Percentiles rank a stretch among this genome's conserved stretches.
phyloP scores from a whole-genome alignment of 2,113 vertebrate species.

The Tichodroma muraria region DNA sequence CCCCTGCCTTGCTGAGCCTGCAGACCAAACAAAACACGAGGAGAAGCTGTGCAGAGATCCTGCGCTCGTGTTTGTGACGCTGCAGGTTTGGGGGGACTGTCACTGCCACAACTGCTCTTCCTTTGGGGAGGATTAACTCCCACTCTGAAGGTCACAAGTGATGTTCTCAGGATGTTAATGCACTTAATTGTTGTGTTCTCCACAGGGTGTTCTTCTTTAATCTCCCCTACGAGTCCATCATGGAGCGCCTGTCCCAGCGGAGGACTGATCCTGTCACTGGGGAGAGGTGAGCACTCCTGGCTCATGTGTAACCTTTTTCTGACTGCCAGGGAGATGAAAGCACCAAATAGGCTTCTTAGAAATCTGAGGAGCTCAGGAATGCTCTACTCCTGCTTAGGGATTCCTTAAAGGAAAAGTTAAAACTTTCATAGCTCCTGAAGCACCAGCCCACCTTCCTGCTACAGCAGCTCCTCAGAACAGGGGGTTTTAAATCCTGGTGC shows the following conservation, averaged over 20 bases:
- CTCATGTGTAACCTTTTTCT: not conserved
- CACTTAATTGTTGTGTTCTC: not conserved
- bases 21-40: not conserved
- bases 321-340: constrained; percentile 38
- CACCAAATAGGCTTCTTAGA: not conserved
- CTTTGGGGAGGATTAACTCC: not conserved
- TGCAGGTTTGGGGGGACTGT: not conserved
- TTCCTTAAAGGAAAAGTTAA: constrained; percentile 19
- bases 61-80: fast-evolving
- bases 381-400: not conserved
- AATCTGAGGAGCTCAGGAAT: not conserved
- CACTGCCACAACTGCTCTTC: fast-evolving
- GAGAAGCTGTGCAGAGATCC: not conserved
- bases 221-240: constrained; percentile 74
- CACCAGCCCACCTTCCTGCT: not conserved
- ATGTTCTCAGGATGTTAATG: not conserved
- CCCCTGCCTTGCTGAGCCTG: not conserved
- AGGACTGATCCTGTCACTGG: constrained; percentile 82
- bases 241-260: constrained; percentile 80
- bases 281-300: constrained; percentile 74
- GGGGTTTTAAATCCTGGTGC: not conserved
- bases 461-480: not conserved
- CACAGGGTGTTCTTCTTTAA: constrained; percentile 87
- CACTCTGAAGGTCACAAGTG: not conserved
- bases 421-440: not conserved